Evolutionary conservation across 2,113 vertebrate species (phyloP).

Genomic region (Microtus oregoni): DNA sequence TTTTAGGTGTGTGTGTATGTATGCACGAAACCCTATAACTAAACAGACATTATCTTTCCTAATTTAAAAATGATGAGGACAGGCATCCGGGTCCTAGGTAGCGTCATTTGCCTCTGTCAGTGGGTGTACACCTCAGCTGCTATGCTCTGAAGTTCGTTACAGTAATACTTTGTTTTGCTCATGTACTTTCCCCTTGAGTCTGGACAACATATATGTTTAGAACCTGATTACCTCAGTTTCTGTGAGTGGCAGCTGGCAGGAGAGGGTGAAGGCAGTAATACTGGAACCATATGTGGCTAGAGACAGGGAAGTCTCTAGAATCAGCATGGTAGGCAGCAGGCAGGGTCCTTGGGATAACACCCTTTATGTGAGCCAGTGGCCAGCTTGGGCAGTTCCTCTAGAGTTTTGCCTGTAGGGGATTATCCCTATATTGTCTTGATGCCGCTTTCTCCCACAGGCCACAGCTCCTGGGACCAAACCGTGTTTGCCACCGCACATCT

Average conservation of each 20-base stretch:
- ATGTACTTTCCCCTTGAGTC: neutral
- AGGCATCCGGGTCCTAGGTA: neutral
- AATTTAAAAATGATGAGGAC: slow-evolving; percentile 17
- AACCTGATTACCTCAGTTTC: neutral
- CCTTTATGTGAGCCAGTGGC: neutral
- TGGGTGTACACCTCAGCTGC: neutral
- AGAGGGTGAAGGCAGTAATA: neutral
- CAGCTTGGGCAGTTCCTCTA: neutral
- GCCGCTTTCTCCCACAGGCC: neutral
- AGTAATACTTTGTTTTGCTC: neutral
- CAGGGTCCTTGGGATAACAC: neutral
- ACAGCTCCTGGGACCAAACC: neutral
- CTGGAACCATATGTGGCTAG: neutral
- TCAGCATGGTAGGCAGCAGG: neutral
- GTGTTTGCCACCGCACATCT: neutral
- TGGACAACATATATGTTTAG: neutral
- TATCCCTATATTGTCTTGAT: neutral
- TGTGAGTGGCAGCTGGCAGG: neutral
- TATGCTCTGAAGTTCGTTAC: neutral
- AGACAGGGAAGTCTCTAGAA: neutral
- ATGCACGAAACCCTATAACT: neutral
- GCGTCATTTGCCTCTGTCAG: neutral
- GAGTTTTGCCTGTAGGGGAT: neutral
- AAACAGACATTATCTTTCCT: neutral
- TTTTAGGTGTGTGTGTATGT: neutral